Percentiles rank a stretch among this genome's conserved stretches.
phyloP scores from a whole-genome alignment of 2,797 vertebrate species.

The Microctenopoma stevenorrisi region DNA sequence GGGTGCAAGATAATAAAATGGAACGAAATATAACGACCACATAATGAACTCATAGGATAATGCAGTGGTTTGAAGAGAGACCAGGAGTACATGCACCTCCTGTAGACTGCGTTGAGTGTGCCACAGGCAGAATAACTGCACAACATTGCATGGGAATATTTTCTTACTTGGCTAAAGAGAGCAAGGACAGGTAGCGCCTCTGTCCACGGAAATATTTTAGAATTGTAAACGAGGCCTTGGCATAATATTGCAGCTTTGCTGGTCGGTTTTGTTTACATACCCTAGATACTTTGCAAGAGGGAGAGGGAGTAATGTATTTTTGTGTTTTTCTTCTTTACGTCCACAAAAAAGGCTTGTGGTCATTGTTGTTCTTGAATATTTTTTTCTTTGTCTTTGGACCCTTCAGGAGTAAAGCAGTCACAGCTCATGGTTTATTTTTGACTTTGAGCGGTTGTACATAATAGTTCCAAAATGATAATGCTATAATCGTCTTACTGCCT shows the following conservation, averaged over 20 bases:
- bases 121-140: conserved; percentile 67
- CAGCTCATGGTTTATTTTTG: conserved; percentile 27
- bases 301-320: conserved; percentile 8
- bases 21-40: background rate
- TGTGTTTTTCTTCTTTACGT: conserved; percentile 52
- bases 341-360: conserved; percentile 61
- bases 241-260: conserved; percentile 63
- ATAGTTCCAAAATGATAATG: conserved; percentile 1
- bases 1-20: conserved; percentile 11
- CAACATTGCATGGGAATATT: conserved; percentile 63
- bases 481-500: background rate
- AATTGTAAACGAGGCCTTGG: conserved; percentile 72
- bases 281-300: conserved; percentile 52
- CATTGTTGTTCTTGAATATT: conserved; percentile 50
- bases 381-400: conserved; percentile 27
- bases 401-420: conserved; percentile 13
- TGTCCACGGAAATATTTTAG: conserved; percentile 68
- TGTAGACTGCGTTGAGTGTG: conserved; percentile 38
- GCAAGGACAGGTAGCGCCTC: conserved; percentile 76
- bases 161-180: conserved; percentile 64
- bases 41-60: conserved; percentile 51
- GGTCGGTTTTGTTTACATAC: conserved; percentile 63
- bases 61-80: conserved; percentile 42
- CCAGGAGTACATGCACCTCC: conserved; percentile 29
- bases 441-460: conserved; percentile 6